Evolutionary conservation across 2,113 vertebrate genomes (phyloP), one percentile per base, ranked within the genome.

Genomic region (Nipponia nippon): DNA sequence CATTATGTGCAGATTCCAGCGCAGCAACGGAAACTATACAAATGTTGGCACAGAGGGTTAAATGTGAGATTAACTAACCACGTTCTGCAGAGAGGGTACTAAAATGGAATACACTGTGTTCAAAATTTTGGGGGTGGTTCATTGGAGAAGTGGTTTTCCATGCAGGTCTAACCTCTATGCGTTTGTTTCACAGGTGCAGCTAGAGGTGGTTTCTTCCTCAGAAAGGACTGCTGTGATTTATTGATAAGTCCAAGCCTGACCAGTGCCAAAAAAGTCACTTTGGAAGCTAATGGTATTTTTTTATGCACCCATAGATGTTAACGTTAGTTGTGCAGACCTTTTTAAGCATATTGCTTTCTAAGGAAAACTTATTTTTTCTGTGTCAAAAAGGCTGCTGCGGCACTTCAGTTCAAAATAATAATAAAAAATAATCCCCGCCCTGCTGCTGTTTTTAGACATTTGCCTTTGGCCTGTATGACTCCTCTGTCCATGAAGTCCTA

Each of bases 11-110:
- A 70, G 93, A 90, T 96, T 94, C 93, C 56, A 81, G 25, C 2
- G 46, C 6, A 6, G 91, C 78, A 77, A 38, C 67, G 40, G 95
- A 95, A 96, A 89, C 94, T 90, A 3, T 77, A 59, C 83, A 96
- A 83, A 94, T 84, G 85, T 92, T 92, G 83, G 77, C 90, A 71
- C 69, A 72, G 70, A 62, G 67, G 70, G 47, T 91, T 96, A 95
- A 97, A 95, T 59, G 72, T 38, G 36, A 75, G 50, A 91, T 93
- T 71, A 90, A 89, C 58, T 70, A 89, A 55, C 56, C 16, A 2
- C 6, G 1, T 83, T 87, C 38, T 87, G 69, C 44, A 69, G 79
- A 58, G 67, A 49, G 36, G 40, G 56, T 73, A 19, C 38, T 70
- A 56, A 93, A 92, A 75, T 75, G 42, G 79, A 67, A 58, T 69